Evolutionary conservation across 1,140 invertebrate species (phyloP).

Genomic region (Plodia interpunctella): DNA sequence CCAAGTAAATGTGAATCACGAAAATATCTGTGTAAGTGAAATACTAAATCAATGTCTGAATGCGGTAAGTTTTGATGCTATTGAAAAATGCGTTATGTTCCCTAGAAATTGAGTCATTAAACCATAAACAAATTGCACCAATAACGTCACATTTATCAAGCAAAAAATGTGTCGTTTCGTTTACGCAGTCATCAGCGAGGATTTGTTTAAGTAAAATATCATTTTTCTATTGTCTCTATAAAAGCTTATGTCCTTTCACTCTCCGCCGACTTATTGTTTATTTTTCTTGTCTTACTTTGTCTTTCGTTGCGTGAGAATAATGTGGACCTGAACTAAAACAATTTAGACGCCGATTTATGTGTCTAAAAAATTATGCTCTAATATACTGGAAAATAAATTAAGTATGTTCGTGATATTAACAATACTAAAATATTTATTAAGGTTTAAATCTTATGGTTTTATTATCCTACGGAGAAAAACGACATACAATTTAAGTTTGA

Average conservation of each 20-base stretch:
- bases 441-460: too few relatives aligned
- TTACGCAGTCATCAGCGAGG: conserved; percentile 19
- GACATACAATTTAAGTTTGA: too few relatives aligned
- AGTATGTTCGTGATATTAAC: too few relatives aligned
- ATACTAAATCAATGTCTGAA: not conserved
- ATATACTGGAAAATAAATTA: not conserved
- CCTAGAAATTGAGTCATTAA: not conserved
- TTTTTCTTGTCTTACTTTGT: conserved; percentile 29
- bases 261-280: conserved; percentile 41
- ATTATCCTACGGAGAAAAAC: too few relatives aligned
- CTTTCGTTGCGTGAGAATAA: conserved; percentile 29
- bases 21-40: not conserved
- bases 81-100: not conserved
- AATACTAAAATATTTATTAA: too few relatives aligned
- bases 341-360: not conserved
- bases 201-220: conserved; percentile 50
- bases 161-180: conserved; percentile 13
- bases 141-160: conserved; percentile 6
- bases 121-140: conserved; percentile 17
- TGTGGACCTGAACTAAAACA: conserved; percentile 22
- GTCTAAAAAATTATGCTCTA: too few relatives aligned
- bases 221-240: conserved; percentile 51
- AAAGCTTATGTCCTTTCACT: conserved; percentile 49
- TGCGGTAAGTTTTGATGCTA: not conserved
- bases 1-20: not conserved